Conservation (phyloP, 1,140 invertebrate genomes). For the Diachasma alloeum region DNA sequence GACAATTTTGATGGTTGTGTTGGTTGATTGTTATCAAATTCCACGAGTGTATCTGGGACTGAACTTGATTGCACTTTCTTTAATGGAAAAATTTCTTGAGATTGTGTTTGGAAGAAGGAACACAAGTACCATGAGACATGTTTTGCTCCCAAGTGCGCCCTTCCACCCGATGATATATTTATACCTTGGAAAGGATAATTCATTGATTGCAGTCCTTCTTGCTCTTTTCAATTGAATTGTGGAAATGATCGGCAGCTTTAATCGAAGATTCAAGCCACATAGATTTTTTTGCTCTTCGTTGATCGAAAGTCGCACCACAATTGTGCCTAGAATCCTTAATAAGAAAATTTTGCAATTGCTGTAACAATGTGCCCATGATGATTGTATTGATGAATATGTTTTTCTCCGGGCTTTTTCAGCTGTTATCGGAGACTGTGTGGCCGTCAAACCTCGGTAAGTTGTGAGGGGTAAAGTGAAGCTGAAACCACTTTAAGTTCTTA, state of each 20-base stretch:
- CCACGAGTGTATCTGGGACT: not conserved
- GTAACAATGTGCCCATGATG: not conserved
- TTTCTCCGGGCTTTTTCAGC: constrained; percentile 4
- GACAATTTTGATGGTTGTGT: not conserved
- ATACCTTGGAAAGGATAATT: no score
- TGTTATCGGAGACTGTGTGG: constrained; percentile 29
- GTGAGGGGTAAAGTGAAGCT: not conserved
- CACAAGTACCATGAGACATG: no score
- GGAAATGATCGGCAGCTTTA: no score
- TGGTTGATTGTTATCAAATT: not conserved
- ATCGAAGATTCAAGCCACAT: no score
- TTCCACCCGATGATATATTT: no score
- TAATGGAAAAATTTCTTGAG: not conserved
- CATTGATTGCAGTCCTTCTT: no score
- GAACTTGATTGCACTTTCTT: not conserved
- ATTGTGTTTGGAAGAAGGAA: not conserved
- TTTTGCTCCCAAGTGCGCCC: no score
- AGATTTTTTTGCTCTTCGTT: not conserved
- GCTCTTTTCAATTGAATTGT: no score
- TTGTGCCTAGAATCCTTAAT: not conserved
- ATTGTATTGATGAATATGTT: not conserved
- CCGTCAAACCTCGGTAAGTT: constrained; percentile 3
- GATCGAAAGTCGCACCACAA: not conserved
- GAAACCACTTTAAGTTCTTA: constrained; percentile 11
- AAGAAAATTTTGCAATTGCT: not conserved